A percentile compares a stretch with the other conserved stretches of the same genome.
Conservation (phyloP, 2,888 invertebrate species). For the Xestobium rufovillosum region DNA sequence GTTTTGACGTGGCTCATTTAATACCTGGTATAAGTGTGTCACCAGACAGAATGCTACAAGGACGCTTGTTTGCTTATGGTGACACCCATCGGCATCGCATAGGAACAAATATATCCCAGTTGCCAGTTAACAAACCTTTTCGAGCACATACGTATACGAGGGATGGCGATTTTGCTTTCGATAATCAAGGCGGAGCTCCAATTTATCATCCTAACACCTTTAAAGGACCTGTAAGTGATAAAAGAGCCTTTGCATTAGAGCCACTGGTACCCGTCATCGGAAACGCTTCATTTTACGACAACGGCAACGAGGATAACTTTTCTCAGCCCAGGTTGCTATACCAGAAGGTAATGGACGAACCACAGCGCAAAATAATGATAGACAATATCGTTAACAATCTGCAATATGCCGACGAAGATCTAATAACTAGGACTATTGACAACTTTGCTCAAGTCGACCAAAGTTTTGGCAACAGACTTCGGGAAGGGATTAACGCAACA, state of each 20-base stretch:
- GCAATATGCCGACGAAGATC: conserved; percentile 68
- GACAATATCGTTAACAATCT: conserved; percentile 75
- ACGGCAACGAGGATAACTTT: conserved; percentile 84
- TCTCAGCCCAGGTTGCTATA: conserved; percentile 77
- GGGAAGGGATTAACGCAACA: no score
- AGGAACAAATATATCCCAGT: conserved; percentile 85
- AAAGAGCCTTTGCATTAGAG: conserved; percentile 53
- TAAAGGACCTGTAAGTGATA: conserved; percentile 70
- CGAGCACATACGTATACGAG: conserved; percentile 77
- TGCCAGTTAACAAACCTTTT: conserved; percentile 94
- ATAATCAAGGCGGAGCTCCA: conserved; percentile 81
- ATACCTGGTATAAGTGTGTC: conserved; percentile 90
- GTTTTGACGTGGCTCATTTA: conserved; percentile 84
- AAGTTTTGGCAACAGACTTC: conserved; percentile 67
- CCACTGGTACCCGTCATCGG: conserved; percentile 58
- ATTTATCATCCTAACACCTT: conserved; percentile 98
- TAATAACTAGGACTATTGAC: conserved; percentile 77
- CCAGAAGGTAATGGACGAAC: conserved; percentile 65
- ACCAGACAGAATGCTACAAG: conserved; percentile 89
- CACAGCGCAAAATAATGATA: conserved; percentile 63
- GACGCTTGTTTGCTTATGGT: conserved; percentile 78
- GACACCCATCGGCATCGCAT: conserved; percentile 90
- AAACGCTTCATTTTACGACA: conserved; percentile 73
- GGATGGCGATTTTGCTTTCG: conserved; percentile 73
- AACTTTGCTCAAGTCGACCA: conserved; percentile 75